Conservation (phyloP, 2,797 vertebrate species). For the Onychomys arenicola region DNA sequence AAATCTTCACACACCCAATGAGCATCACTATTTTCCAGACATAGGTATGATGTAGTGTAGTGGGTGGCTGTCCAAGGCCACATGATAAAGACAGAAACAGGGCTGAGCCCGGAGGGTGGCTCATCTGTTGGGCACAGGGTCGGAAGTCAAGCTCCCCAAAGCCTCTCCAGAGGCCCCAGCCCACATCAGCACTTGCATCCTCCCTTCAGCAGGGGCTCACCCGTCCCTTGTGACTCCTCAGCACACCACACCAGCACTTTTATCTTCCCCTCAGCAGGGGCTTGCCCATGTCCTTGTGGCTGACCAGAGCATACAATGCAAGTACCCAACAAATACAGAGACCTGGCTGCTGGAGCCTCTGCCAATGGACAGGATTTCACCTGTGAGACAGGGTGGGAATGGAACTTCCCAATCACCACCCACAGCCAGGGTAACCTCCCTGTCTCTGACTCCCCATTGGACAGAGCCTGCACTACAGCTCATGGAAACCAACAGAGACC, state of each 20-base stretch:
- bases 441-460: not conserved
- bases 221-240: not conserved
- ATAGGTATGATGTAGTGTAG: fast-evolving
- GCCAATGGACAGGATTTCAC: not conserved
- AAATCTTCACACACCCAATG: fast-evolving
- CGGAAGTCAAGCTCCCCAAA: not conserved
- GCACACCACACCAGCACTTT: not conserved
- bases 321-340: not conserved
- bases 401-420: not conserved
- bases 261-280: not conserved
- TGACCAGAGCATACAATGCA: not conserved
- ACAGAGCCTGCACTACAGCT: fast-evolving
- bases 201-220: not conserved
- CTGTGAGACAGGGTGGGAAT: not conserved
- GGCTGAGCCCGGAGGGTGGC: too few relatives aligned
- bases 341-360: not conserved
- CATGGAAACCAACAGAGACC: not conserved
- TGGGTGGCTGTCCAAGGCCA: not conserved
- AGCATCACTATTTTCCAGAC: not conserved
- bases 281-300: not conserved
- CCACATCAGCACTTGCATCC: fast-evolving
- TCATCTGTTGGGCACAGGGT: fast-evolving
- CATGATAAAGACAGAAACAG: fast-evolving
- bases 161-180: fast-evolving
- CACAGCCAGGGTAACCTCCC: fast-evolving